These are phyloP conservation scores for Hirtodrosophila trivittata DNA, from an alignment of 2,888 invertebrate genomes.

Conservation along the genomic window DNA sequence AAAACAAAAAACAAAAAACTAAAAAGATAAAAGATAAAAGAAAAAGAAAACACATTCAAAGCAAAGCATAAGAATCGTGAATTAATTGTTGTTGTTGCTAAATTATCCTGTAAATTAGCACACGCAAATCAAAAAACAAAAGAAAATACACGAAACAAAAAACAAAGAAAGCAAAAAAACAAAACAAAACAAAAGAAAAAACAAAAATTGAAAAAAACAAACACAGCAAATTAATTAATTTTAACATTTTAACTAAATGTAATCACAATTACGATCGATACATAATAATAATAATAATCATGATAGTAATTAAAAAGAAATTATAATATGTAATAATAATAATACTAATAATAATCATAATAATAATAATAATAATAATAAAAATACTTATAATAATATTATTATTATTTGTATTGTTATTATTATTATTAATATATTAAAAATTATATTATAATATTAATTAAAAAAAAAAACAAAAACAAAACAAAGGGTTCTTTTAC, in stretches of 20 bases:
- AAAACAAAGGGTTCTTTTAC: constrained; percentile 57
- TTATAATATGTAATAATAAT: background rate
- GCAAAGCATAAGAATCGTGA: constrained; percentile 30
- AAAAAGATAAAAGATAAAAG: background rate
- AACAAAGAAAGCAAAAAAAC: constrained; percentile 12
- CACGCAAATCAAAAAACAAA: constrained; percentile 28
- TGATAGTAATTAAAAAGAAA: background rate
- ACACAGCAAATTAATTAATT: constrained; percentile 34
- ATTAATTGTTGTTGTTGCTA: constrained; percentile 28
- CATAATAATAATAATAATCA: background rate
- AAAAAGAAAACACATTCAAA: constrained; percentile 2
- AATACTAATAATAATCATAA: background rate
- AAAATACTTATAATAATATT: background rate
- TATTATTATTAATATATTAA: too few species aligned
- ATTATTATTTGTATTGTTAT: too few species aligned
- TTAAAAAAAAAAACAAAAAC: background rate
- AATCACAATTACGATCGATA: constrained; percentile 53
- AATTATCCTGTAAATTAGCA: constrained; percentile 33
- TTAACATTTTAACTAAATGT: constrained; percentile 62
- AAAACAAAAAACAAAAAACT: background rate
- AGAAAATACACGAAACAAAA: constrained; percentile 2
- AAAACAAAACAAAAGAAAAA: constrained; percentile 3
- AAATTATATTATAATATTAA: background rate
- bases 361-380: background rate
- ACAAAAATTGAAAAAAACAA: constrained; percentile 35